These are phyloP conservation scores for Tachypleus tridentatus DNA, from an alignment of 1,140 invertebrate genomes.

Conservation along the genomic window DNA sequence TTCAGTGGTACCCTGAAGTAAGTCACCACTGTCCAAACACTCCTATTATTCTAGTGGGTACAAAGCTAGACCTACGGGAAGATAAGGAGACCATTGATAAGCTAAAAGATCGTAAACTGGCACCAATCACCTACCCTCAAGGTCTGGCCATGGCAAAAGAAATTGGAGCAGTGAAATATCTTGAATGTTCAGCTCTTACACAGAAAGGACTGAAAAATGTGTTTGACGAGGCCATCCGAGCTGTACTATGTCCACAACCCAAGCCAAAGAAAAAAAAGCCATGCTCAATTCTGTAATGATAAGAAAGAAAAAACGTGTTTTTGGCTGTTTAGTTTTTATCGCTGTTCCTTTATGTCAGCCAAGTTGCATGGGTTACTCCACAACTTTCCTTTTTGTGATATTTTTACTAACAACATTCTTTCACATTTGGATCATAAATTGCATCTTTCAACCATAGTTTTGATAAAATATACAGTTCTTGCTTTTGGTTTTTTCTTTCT, in stretches of 20 bases:
- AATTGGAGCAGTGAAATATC: conserved; percentile 89
- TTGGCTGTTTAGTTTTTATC: too few species aligned
- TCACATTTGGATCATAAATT: too few species aligned
- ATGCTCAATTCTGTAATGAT: not conserved
- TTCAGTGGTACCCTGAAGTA: conserved; percentile 60
- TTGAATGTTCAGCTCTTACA: conserved; percentile 91
- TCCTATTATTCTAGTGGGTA: conserved; percentile 50
- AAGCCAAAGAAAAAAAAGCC: conserved; percentile 45
- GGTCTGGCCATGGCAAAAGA: conserved; percentile 98
- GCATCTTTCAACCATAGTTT: too few species aligned
- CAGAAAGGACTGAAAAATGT: conserved; percentile 99
- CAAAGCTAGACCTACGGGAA: conserved; percentile 78
- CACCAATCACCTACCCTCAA: conserved; percentile 92
- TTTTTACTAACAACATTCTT: too few species aligned
- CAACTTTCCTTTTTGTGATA: too few species aligned
- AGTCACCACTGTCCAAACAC: conserved; percentile 46
- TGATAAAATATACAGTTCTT: too few species aligned
- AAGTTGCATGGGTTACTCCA: too few species aligned
- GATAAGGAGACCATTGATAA: conserved; percentile 97
- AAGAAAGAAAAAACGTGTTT: too few species aligned
- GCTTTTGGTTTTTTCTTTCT: too few species aligned
- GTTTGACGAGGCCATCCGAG: conserved; percentile 98
- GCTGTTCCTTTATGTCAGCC: too few species aligned
- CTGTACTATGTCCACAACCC: conserved; percentile 73
- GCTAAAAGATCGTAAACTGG: conserved; percentile 89